Evolutionary conservation across 53 echinoderm and acorn worm species (phyloP), one percentile per base, ranked within the genome.

Genomic region (Zoroaster sp.): DNA sequence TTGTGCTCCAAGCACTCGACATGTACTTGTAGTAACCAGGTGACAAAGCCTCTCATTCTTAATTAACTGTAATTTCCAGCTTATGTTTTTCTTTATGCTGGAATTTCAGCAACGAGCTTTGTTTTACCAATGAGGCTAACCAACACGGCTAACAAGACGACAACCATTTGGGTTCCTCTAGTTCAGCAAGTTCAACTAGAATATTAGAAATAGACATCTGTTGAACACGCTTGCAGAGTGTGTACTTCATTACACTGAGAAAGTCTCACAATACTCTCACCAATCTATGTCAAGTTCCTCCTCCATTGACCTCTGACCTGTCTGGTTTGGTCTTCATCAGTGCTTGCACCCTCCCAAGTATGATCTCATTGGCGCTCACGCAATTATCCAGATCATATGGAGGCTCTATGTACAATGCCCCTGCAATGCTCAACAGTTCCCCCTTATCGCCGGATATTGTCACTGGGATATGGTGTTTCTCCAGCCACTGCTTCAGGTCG

Each of bases 311-410:
- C 28, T 67, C 65, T 18, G 66, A 35, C 35, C 38, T 45, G 23
- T 78, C 73, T 32, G 88, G 94, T 91, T 92, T 94, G 44, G 94
- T 76, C 52, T 83, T 94, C 8, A 97, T 91, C 33, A 97, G 74
- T 0, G 94, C 82, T 72, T 97, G 98, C 54, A 97, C 93, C 44
- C 95, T 85, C 3, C 89, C 94, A 13, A 97, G 88, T 32, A 97
- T 97, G 30, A 97, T 97, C 87, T 97, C 98, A 80, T 97, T 97
- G 32, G 91, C 92, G 73, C 98, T 96, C 21, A 95, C 38, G 74
- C 98, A 97, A 70, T 95, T 94, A 52, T 95, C 95, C 1, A 93
- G 41, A 69, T 49, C 43, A 54, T 97, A 97, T 11, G 98, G 98
- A 4, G 98, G 95, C 44, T 95, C 95, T 42, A 97, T 95, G 75